phyloP scores from a whole-genome alignment of 2,113 vertebrate species.

The Scopus umbretta region DNA sequence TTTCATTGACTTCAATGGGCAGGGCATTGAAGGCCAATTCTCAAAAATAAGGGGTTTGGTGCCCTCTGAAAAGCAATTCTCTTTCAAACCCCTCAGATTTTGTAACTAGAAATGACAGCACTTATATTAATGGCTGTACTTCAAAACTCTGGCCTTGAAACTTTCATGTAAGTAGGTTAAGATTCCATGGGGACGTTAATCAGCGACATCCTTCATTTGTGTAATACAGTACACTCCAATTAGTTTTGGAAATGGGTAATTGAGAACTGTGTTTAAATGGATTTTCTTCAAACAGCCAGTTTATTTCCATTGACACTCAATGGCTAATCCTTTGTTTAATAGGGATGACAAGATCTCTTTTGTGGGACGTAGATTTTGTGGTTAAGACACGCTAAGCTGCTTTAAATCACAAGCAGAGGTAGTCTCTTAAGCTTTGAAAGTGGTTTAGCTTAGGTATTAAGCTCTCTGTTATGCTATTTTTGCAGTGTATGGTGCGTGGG shows the following conservation, averaged over 20 bases:
- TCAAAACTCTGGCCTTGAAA: neutral
- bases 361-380: conserved; percentile 23
- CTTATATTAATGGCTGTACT: neutral
- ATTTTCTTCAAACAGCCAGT: neutral
- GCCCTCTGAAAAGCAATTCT: neutral
- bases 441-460: neutral
- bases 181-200: neutral
- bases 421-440: neutral
- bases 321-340: neutral
- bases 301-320: neutral
- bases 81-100: neutral
- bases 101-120: neutral
- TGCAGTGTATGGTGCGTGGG: neutral
- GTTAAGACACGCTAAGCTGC: neutral
- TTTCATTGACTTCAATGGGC: neutral
- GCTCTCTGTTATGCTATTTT: neutral
- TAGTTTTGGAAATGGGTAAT: neutral
- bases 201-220: neutral
- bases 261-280: neutral
- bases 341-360: neutral
- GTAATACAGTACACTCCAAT: neutral
- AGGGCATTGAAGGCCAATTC: neutral
- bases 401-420: neutral
- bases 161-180: neutral
- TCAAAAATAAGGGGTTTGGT: neutral